A percentile compares a stretch with the other conserved stretches of the same genome.
Evolutionary conservation across 1,140 invertebrate genomes (phyloP).

Genomic region (Monomorium pharaonis): DNA sequence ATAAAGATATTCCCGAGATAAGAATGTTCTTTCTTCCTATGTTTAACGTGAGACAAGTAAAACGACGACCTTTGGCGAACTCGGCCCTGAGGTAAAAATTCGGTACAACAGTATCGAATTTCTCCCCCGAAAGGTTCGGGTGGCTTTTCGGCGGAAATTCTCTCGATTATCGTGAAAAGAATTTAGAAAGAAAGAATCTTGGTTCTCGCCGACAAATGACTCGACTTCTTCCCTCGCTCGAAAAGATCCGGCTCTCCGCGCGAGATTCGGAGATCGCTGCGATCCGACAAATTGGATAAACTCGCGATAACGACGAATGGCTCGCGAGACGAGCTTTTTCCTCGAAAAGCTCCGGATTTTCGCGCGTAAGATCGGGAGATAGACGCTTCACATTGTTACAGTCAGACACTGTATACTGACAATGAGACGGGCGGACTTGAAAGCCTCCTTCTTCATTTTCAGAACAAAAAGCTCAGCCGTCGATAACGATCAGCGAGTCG

Average conservation of each 20-base stretch:
- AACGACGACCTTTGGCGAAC: not conserved
- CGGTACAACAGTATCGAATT: not conserved
- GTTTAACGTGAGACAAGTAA: too few relatives aligned
- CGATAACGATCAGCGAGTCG: conserved; percentile 14
- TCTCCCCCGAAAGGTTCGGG: not conserved
- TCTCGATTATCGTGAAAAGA: not conserved
- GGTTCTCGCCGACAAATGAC: not conserved
- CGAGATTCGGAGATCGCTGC: not conserved
- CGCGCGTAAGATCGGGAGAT: not conserved
- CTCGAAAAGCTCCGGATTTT: not conserved
- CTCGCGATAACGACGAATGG: not conserved
- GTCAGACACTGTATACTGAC: not conserved
- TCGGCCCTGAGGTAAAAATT: not conserved
- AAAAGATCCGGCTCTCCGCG: not conserved
- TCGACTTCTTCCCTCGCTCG: not conserved
- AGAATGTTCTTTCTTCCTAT: too few relatives aligned
- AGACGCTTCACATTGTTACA: not conserved
- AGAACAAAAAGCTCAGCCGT: not conserved
- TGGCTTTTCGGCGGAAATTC: not conserved
- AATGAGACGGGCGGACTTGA: not conserved
- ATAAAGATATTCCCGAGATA: too few relatives aligned
- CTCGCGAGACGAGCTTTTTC: not conserved
- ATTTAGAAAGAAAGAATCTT: not conserved
- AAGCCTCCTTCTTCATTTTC: not conserved
- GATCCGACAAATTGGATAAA: conserved; percentile 11